Evolutionary conservation across 2,797 vertebrate species (phyloP).

Genomic region (Sarcophilus harrisii): DNA sequence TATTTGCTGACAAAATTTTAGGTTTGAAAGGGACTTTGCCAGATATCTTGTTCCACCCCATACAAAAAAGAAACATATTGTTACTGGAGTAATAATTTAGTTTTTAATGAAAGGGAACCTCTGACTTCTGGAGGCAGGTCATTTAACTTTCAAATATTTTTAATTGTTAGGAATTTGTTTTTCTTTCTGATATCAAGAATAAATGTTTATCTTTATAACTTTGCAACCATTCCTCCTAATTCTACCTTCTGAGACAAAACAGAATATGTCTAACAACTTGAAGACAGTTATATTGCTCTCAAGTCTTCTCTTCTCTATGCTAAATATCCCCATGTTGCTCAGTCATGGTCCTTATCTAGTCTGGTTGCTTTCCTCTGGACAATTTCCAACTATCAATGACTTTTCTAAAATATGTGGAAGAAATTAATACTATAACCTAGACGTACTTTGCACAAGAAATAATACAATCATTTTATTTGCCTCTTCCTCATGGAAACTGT

Average conservation of each 20-base stretch:
- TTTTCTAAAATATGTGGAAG: not conserved
- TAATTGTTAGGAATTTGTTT: not conserved
- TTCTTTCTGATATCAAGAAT: not conserved
- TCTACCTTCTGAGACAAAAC: not conserved
- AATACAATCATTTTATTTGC: not conserved
- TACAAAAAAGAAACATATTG: not conserved
- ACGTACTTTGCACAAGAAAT: not conserved
- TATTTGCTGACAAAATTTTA: not conserved
- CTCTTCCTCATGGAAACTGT: not conserved
- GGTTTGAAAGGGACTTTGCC: not conserved
- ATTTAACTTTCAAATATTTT: not conserved
- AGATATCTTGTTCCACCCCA: not conserved
- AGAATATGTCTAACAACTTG: not conserved
- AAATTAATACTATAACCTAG: not conserved
- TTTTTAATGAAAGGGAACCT: not conserved
- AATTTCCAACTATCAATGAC: not conserved
- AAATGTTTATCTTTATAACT: not conserved
- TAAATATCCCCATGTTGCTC: not conserved
- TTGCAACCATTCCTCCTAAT: not conserved
- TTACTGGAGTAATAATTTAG: not conserved
- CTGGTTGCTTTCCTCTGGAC: not conserved
- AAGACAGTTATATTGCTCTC: not conserved
- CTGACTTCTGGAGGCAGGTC: not conserved
- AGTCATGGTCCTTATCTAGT: not conserved
- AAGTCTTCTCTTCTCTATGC: not conserved